Evolutionary conservation across 1,140 invertebrate species (phyloP).

Genomic region (Megalonaias nervosa): DNA sequence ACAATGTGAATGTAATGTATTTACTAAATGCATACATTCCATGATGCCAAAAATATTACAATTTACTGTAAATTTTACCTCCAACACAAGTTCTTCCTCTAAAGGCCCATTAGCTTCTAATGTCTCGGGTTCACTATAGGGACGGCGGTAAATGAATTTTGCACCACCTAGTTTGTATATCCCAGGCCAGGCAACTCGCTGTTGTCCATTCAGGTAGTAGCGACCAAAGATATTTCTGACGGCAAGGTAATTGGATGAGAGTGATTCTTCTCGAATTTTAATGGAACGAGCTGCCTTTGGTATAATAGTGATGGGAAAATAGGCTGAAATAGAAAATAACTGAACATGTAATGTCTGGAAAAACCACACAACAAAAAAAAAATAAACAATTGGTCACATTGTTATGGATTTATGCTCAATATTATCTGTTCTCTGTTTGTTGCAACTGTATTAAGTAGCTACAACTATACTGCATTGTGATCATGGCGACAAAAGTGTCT

Average conservation of each 20-base stretch:
- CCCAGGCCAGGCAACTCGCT: slow-evolving; percentile 62
- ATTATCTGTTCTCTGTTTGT: background rate
- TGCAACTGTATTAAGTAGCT: background rate
- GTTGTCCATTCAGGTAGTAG: slow-evolving; percentile 63
- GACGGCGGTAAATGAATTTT: slow-evolving; percentile 73
- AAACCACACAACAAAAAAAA: background rate
- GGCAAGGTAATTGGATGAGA: slow-evolving; percentile 58
- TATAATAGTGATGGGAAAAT: slow-evolving; percentile 55
- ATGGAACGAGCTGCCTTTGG: slow-evolving; percentile 56
- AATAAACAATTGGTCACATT: background rate
- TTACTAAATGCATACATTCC: too few relatives aligned
- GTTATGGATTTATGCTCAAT: background rate
- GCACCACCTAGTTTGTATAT: slow-evolving; percentile 56
- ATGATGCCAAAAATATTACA: too few relatives aligned
- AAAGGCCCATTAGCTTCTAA: slow-evolving; percentile 76
- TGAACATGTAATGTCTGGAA: background rate
- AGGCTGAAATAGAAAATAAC: slow-evolving; percentile 42
- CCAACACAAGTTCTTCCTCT: slow-evolving; percentile 74
- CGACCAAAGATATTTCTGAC: slow-evolving; percentile 59
- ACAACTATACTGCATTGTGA: background rate
- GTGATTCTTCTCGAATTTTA: slow-evolving; percentile 43
- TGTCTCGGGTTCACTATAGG: slow-evolving; percentile 71
- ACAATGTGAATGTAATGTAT: too few relatives aligned
- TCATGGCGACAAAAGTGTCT: background rate
- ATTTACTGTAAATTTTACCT: slow-evolving; percentile 68